Conservation (phyloP, 2,113 vertebrate genomes). For the Sterrhoptilus dennistouni region DNA sequence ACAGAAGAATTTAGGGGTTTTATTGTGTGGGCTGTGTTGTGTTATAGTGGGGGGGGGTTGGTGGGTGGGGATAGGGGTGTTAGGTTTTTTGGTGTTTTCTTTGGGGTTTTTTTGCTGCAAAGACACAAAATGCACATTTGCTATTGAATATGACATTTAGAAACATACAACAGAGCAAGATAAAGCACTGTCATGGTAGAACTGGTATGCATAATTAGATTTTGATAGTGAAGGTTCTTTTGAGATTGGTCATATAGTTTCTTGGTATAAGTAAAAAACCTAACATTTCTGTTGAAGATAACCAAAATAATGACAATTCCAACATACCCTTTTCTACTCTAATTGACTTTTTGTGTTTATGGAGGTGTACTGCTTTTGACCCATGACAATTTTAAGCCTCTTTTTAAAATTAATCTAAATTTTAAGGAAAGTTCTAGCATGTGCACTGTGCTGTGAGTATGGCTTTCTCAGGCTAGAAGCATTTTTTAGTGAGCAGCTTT, state of each 20-base stretch:
- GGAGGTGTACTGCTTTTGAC: neutral
- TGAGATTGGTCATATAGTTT: neutral
- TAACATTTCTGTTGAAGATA: neutral
- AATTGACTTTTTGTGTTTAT: neutral
- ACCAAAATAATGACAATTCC: neutral
- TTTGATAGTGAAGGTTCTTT: neutral
- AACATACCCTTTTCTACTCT: neutral
- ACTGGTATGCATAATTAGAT: neutral
- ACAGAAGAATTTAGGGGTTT: neutral
- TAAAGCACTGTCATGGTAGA: neutral
- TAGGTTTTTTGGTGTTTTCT: neutral
- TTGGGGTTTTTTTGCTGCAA: neutral
- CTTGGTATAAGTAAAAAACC: neutral
- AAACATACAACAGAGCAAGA: neutral
- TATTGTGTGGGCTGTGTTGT: neutral
- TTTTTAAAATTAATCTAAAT: neutral
- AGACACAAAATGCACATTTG: neutral
- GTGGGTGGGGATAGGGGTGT: rapidly evolving
- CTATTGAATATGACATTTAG: neutral
- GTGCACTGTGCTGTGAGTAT: neutral
- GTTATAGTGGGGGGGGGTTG: neutral
- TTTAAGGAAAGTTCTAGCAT: neutral
- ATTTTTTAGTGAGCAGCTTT: neutral
- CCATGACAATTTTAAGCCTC: neutral
- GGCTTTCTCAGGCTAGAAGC: neutral